Conservation (phyloP, 2,797 vertebrate species). For the Vireo griseus region DNA sequence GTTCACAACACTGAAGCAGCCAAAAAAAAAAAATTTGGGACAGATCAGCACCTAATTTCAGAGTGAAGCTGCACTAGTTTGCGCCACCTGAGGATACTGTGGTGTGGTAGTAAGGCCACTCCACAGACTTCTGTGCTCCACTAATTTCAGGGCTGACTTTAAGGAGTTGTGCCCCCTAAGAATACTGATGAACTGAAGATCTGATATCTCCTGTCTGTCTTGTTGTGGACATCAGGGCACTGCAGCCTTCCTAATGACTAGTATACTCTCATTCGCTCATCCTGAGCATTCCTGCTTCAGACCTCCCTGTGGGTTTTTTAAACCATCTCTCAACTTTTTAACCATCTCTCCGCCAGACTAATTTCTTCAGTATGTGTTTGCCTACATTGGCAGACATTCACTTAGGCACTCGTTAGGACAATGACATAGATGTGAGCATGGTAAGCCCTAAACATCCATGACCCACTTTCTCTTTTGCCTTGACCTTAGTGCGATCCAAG, state of each 20-base stretch:
- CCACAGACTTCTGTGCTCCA: not conserved
- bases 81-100: not conserved
- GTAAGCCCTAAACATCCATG: not conserved
- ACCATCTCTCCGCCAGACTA: not conserved
- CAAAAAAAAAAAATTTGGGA: not conserved
- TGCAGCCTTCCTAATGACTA: not conserved
- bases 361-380: not conserved
- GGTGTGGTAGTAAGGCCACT: not conserved
- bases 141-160: not conserved
- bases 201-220: not conserved
- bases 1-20: conserved; percentile 30
- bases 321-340: not conserved
- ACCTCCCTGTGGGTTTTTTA: not conserved
- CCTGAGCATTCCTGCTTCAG: not conserved
- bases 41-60: not conserved
- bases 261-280: not conserved
- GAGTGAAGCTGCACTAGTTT: not conserved
- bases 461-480: not conserved
- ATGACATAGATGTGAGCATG: not conserved
- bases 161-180: not conserved
- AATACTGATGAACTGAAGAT: not conserved
- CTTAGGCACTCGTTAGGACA: not conserved
- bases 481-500: not conserved
- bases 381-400: not conserved
- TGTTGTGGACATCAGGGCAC: not conserved